phyloP scores from a whole-genome alignment of 2,888 invertebrate genomes.

The Proisotoma minuta region DNA sequence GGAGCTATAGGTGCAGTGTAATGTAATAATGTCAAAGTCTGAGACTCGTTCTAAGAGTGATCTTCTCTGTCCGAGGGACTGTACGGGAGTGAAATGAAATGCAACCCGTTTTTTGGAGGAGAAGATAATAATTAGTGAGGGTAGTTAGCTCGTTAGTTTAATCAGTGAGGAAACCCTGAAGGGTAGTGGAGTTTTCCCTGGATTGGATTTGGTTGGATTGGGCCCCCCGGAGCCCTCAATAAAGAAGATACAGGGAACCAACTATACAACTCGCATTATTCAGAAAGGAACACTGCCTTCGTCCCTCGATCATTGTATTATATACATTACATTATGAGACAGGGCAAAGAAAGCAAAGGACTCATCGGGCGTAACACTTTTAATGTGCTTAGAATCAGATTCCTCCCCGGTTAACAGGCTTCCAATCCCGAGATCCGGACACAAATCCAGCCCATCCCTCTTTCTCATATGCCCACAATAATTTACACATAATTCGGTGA shows the following conservation, averaged over 20 bases:
- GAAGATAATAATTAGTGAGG: constrained; percentile 47
- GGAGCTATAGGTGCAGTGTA: not conserved
- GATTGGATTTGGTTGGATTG: constrained; percentile 8
- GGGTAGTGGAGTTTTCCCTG: constrained; percentile 27
- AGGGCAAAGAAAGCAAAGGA: not conserved
- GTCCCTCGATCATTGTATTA: not conserved
- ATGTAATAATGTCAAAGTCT: not conserved
- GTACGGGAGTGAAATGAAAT: constrained; percentile 1
- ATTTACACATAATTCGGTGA: not conserved
- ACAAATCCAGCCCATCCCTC: constrained; percentile 4
- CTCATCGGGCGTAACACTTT: constrained; percentile 8
- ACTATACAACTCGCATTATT: no score
- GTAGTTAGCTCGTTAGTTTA: constrained; percentile 48
- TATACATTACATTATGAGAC: not conserved
- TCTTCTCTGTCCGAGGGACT: not conserved
- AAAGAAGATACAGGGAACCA: not conserved
- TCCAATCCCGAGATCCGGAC: constrained; percentile 10
- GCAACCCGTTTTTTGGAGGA: constrained; percentile 18
- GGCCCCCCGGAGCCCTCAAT: constrained; percentile 23
- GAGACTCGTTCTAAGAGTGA: not conserved
- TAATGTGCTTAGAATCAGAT: constrained; percentile 7
- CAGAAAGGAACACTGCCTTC: not conserved
- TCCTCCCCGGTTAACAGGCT: constrained; percentile 15
- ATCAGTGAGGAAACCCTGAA: constrained; percentile 48
- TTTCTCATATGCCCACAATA: not conserved